Evolutionary conservation across 1,140 invertebrate genomes (phyloP).

Genomic region (Drosophila insularis): DNA sequence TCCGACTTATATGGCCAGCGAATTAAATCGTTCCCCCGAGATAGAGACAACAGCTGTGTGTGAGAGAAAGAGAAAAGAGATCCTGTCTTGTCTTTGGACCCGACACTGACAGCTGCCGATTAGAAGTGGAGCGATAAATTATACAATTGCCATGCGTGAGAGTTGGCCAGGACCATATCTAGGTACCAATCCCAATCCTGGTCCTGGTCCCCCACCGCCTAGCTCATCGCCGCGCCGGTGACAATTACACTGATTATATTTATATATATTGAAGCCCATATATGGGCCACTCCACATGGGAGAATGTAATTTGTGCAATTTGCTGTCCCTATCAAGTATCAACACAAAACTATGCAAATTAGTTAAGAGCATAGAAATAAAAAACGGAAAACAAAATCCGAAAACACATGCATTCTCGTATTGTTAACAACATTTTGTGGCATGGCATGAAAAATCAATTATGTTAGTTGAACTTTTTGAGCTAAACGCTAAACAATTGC

Average conservation of each 20-base stretch:
- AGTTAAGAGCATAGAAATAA: constrained; percentile 20
- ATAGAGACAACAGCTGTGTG: constrained; percentile 25
- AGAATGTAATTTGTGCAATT: constrained; percentile 68
- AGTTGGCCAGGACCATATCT: constrained; percentile 39
- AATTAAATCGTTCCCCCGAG: constrained; percentile 80
- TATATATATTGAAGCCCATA: constrained; percentile 76
- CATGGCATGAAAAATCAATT: constrained; percentile 73
- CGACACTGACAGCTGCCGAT: constrained; percentile 69
- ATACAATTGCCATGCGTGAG: constrained; percentile 79
- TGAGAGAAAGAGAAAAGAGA: constrained; percentile 3
- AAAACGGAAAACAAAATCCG: neutral
- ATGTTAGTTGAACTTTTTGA: constrained; percentile 63
- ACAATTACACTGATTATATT: constrained; percentile 79
- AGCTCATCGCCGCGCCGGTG: constrained; percentile 58
- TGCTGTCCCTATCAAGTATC: constrained; percentile 57
- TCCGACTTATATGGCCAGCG: constrained; percentile 76
- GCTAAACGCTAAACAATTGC: constrained; percentile 78
- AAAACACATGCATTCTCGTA: constrained; percentile 29
- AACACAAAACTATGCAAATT: constrained; percentile 67
- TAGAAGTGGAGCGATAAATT: constrained; percentile 80
- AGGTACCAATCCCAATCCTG: constrained; percentile 36
- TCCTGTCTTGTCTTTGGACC: constrained; percentile 21
- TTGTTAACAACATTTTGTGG: constrained; percentile 53
- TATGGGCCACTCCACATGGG: constrained; percentile 50
- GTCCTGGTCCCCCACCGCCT: constrained; percentile 33